Base-by-base conservation (phyloP, 2,888 invertebrate genomes). In the Xanthostigma xanthostigma region DNA sequence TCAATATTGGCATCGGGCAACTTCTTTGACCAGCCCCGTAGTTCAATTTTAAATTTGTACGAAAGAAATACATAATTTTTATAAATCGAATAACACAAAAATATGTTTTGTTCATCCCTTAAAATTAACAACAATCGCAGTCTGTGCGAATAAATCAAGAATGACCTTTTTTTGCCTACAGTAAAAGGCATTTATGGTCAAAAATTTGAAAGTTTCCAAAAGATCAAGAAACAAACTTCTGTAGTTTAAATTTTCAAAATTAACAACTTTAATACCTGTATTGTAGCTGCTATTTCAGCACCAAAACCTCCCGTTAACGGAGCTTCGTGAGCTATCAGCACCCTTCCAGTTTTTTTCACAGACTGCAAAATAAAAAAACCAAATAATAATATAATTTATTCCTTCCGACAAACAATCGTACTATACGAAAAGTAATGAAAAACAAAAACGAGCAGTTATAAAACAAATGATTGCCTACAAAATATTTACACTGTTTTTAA, bases 251-350 rank as follows among this genome's bases (percentile, higher is more conserved):
- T 38, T 14, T 17, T 10, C 11, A 40, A 10, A 39, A 38, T 9
- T 41, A 44, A 41, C 35, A 45, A 40, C 41, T 55, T 41, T 45
- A 48, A 60, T 66, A 90, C 91, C 79, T 95, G 96, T 57, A 98
- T 81, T 9, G 87, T 82, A 1, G 97, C 89, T 0, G 95, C 88
- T 11, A 99, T 69, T 70, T 99, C 98, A 2, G 94, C 88, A 0
- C 93, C 98, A 67, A 98, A 96, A 10, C 98, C 98, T 55, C 81
- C 79, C 0, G 96, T 95, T 47, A 92, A 66, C 1, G 98, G 97
- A 1, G 98, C 98, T 70, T 98, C 98, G 66, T 98, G 98, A 0
- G 96, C 79, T 34, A 98, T 75, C 41, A 98, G 64, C 33, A 86
- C 81, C 9, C 94, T 79, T 1, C 95, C 95, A 0, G 97, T 98